phyloP scores from a whole-genome alignment of 1,140 invertebrate species.

The Maniola jurtina region DNA sequence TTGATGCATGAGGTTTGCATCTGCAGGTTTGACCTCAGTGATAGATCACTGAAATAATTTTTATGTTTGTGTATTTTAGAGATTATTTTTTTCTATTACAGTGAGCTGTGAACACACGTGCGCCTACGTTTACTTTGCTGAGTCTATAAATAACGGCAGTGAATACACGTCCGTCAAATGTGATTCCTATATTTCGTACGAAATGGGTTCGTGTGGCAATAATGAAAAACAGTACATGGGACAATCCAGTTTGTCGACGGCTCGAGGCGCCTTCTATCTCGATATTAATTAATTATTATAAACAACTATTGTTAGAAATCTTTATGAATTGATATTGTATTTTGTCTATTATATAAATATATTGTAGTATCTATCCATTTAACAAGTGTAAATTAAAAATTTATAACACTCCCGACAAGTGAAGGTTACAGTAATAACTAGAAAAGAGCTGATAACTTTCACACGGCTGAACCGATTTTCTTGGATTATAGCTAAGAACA shows the following conservation, averaged over 20 bases:
- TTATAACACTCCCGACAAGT: too few species aligned
- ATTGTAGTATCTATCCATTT: too few species aligned
- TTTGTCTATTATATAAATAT: too few species aligned
- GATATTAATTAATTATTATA: background rate
- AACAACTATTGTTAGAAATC: background rate
- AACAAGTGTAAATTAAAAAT: too few species aligned
- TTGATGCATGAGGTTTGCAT: too few species aligned
- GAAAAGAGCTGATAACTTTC: too few species aligned
- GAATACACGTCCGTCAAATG: slow-evolving; percentile 12
- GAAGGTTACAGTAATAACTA: too few species aligned
- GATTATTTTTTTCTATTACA: slow-evolving; percentile 6
- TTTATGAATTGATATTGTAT: background rate
- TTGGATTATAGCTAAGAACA: too few species aligned
- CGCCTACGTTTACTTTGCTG: slow-evolving; percentile 19
- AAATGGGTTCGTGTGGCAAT: background rate
- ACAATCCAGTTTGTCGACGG: background rate
- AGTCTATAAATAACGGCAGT: slow-evolving; percentile 23
- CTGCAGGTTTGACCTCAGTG: too few species aligned
- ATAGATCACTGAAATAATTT: background rate
- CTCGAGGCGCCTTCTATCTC: slow-evolving; percentile 6
- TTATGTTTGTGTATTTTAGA: background rate
- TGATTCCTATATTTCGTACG: slow-evolving; percentile 6
- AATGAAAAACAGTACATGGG: slow-evolving; percentile 15
- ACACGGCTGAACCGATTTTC: too few species aligned
- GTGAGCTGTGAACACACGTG: slow-evolving; percentile 21